Conservation (phyloP, 1,140 invertebrate species). For the Oncopodura yosiiana region DNA sequence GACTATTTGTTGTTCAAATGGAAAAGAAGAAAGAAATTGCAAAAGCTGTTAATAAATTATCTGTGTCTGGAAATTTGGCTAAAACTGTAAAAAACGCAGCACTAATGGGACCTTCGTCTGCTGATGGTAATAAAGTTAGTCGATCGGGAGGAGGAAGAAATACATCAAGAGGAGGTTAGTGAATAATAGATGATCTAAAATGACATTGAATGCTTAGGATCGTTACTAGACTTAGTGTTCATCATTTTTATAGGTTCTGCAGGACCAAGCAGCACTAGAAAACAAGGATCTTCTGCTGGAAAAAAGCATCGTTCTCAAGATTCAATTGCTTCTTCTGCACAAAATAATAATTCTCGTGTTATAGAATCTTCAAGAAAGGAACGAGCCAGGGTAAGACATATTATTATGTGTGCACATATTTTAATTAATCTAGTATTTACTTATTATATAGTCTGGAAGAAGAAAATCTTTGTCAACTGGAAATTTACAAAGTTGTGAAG, state of each 20-base stretch:
- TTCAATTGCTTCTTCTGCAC: slow-evolving; percentile 23
- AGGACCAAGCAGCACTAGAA: slow-evolving; percentile 35
- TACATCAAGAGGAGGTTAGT: neutral
- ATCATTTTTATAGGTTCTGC: slow-evolving; percentile 35
- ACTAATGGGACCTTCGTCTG: slow-evolving; percentile 22
- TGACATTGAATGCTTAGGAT: neutral
- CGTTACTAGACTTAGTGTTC: neutral
- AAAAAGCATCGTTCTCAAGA: slow-evolving; percentile 29
- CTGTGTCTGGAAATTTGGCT: slow-evolving; percentile 39
- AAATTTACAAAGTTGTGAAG: slow-evolving; percentile 28
- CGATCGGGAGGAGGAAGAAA: slow-evolving; percentile 35
- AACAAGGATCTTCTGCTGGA: neutral
- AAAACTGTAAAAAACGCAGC: slow-evolving; percentile 34
- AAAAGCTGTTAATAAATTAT: slow-evolving; percentile 40
- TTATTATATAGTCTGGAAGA: slow-evolving; percentile 19
- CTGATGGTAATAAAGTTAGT: neutral
- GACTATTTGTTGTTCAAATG: slow-evolving; percentile 67
- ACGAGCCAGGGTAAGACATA: neutral
- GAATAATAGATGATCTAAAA: too few species aligned
- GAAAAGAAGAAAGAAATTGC: slow-evolving; percentile 50
- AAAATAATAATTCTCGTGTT: slow-evolving; percentile 11
- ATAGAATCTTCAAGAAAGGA: neutral
- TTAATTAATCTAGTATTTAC: neutral
- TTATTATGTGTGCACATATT: slow-evolving; percentile 2
- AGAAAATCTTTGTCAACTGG: slow-evolving; percentile 35